These are phyloP conservation scores for Prunella himalayana DNA, from an alignment of 2,113 vertebrate species.

Conservation along the genomic window DNA sequence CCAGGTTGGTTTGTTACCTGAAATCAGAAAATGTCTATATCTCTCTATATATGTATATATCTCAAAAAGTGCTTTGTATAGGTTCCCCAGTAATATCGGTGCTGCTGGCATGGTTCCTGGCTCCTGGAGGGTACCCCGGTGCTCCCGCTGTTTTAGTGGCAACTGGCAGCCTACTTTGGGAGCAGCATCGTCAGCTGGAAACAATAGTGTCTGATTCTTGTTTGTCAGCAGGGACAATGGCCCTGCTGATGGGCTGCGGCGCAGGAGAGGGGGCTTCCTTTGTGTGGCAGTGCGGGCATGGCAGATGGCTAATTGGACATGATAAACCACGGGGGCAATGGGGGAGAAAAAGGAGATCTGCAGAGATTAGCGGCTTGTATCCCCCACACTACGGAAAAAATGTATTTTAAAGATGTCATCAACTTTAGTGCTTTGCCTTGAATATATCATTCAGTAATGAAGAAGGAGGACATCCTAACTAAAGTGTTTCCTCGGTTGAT, in stretches of 20 bases:
- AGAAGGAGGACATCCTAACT: not conserved
- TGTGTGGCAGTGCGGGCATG: slow-evolving; percentile 49
- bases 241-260: slow-evolving; percentile 36
- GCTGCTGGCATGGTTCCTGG: slow-evolving; percentile 7
- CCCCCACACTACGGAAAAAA: not conserved
- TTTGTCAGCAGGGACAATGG: slow-evolving; percentile 71
- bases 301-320: slow-evolving; percentile 91
- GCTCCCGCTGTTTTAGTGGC: slow-evolving; percentile 56
- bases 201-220: slow-evolving; percentile 71
- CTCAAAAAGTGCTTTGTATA: not conserved
- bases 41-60: accelerated
- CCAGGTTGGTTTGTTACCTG: not conserved
- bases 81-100: not conserved
- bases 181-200: slow-evolving; percentile 38
- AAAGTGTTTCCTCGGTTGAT: not conserved
- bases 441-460: not conserved
- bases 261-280: slow-evolving; percentile 36
- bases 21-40: not conserved
- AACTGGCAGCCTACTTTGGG: slow-evolving; percentile 53
- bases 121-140: slow-evolving; percentile 24
- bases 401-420: slow-evolving; percentile 3
- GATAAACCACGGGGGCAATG: slow-evolving; percentile 73
- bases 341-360: slow-evolving; percentile 70
- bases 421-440: not conserved
- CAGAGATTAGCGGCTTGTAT: slow-evolving; percentile 71